Evolutionary conservation across 2,888 invertebrate genomes (phyloP), one percentile per base, ranked within the genome.

Genomic region (Callyntrura sp.): DNA sequence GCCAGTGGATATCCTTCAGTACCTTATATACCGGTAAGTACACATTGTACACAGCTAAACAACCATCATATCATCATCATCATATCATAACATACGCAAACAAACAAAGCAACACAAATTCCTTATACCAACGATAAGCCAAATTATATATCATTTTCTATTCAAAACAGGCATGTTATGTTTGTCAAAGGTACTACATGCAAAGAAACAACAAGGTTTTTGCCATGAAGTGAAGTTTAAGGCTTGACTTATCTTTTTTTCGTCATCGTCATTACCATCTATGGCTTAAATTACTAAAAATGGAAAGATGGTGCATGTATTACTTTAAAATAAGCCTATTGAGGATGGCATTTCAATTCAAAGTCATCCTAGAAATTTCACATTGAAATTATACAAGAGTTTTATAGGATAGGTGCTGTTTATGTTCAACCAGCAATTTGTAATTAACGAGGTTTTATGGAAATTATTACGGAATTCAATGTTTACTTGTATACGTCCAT

Each of bases 11-110:
- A 90, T 79, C 85, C 91, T 60, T 90, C 91, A 84, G 78, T 89
- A 76, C 90, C 91, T 78, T 90, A 90, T 45, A 55, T 88, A 76
- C 89, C 88, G 91, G 91, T 91, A 90, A 89, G 89, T n/a, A 28
- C n/a, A 62, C 35, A 35, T n/a, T n/a, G n/a, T n/a, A n/a, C n/a
- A n/a, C n/a, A n/a, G n/a, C n/a, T n/a, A n/a, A n/a, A n/a, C n/a
- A n/a, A n/a, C n/a, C n/a, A n/a, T n/a, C n/a, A n/a, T n/a, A n/a
- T n/a, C n/a, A n/a, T 48, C 68, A 68, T 57, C n/a, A 6, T 51
- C 57, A n/a, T n/a, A n/a, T n/a, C 51, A 20, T 60, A 35, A 81
- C 5, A 65, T 2, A 65, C n/a, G n/a, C 17, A 48, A 81, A 51
- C 55, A n/a, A 51, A 8, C 28, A 70, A n/a, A 6, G 23, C 9